Base-by-base conservation (phyloP, 2,888 invertebrate species). In the Drosophila greeni region DNA sequence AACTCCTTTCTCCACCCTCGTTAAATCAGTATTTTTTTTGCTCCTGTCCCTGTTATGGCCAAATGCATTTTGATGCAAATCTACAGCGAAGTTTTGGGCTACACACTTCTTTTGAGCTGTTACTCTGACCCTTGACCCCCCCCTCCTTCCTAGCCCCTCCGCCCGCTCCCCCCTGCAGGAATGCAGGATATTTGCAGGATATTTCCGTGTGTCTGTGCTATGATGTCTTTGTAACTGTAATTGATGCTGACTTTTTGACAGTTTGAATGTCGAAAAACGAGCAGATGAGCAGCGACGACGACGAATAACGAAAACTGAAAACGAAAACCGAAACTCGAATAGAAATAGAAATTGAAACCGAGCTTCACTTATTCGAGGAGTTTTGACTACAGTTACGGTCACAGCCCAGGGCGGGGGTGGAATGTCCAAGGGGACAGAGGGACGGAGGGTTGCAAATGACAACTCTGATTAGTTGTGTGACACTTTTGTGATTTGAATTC, bases 201-300 rank as follows among this genome's bases (percentile, higher is more conserved):
- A 45, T 45, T 29, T 64, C 72, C 69, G 72, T 65, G 56, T 68
- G 64, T 75, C 67, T 61, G 40, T 29, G 66, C 69, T 55, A 33
- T 80, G 77, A 80, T 78, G 77, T 82, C 77, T 80, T 73, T 75
- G 73, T 74, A 79, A 76, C 77, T 85, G 81, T 86, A 85, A 86
- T 86, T 86, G 84, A 86, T 78, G 82, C 81, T 86, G 86, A 86
- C 87, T 86, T 86, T 87, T 79, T 86, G 86, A 87, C 86, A 87
- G 85, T 84, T 86, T 84, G 76, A 79, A 85, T 81, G 83, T 77
- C 73, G 82, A 70, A 79, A 66, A 79, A 66, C 67, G 82, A 72
- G 67, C 78, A 75, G 78, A 73, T 74, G 78, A 74, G 64, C 45
- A 33, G 47, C 39, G 20, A 20, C 39, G 20, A 20, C 39, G 20